Percentiles rank a stretch among this genome's conserved stretches.
These are phyloP conservation scores for Sciurus carolinensis DNA, from an alignment of 2,797 vertebrate genomes.

Conservation along the genomic window DNA sequence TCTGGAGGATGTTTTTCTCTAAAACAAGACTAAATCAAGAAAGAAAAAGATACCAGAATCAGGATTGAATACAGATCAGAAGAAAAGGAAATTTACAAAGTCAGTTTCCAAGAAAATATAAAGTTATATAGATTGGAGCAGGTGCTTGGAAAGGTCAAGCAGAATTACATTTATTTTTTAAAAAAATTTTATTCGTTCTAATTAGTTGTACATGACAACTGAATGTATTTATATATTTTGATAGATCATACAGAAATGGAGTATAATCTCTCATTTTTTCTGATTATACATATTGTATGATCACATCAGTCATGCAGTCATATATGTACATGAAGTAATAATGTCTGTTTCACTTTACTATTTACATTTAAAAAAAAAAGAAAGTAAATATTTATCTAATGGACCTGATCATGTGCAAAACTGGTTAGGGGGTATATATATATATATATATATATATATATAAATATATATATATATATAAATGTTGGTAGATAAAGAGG, in stretches of 20 bases:
- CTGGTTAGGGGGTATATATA: background rate
- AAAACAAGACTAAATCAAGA: constrained; percentile 11
- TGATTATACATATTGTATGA: too few relatives aligned
- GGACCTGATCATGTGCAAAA: background rate
- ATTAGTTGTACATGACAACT: too few relatives aligned
- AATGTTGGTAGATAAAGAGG: background rate
- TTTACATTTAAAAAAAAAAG: background rate
- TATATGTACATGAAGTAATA: too few relatives aligned
- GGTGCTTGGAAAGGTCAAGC: background rate
- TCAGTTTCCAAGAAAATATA: background rate
- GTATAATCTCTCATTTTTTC: too few relatives aligned
- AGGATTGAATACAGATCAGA: background rate
- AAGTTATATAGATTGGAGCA: background rate
- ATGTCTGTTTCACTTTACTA: too few relatives aligned
- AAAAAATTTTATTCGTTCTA: too few relatives aligned
- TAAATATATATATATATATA: background rate
- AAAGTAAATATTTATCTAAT: background rate
- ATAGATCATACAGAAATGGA: too few relatives aligned
- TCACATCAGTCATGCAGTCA: too few relatives aligned
- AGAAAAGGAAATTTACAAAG: background rate
- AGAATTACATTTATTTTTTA: background rate
- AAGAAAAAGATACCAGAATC: background rate
- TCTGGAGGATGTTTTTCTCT: constrained; percentile 10
- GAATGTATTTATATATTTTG: too few relatives aligned
- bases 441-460: too few relatives aligned